Evolutionary conservation across 2,888 invertebrate genomes (phyloP).

Genomic region (Eupithecia tripunctaria): DNA sequence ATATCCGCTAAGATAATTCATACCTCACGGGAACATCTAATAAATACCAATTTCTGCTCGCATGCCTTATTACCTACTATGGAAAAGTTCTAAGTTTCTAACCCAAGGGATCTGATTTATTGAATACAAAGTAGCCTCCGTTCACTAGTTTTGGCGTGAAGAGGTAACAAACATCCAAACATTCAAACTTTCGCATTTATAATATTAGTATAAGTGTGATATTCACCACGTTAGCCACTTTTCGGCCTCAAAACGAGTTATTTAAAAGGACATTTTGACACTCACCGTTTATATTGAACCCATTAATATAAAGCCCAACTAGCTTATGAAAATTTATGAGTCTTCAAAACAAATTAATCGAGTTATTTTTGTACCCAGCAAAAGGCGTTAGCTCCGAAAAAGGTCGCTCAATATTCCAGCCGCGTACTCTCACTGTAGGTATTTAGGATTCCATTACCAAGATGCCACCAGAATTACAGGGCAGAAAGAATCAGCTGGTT

Average conservation of each 20-base stretch:
- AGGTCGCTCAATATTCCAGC: conserved; percentile 51
- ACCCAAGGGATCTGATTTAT: too few relatives aligned
- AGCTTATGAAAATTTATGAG: conserved; percentile 11
- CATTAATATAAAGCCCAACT: neutral
- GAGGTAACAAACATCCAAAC: too few relatives aligned
- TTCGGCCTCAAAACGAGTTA: neutral
- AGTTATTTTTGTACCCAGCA: conserved; percentile 39
- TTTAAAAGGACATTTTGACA: neutral
- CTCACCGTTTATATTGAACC: neutral
- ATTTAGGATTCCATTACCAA: conserved; percentile 66
- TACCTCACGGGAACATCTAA: too few relatives aligned
- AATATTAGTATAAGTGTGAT: too few relatives aligned
- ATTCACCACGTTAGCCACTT: neutral
- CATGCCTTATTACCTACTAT: too few relatives aligned
- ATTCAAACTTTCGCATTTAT: too few relatives aligned
- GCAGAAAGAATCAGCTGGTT: conserved; percentile 15
- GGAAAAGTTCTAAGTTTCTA: too few relatives aligned
- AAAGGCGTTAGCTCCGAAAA: conserved; percentile 32
- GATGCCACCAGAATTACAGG: conserved; percentile 38
- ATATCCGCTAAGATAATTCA: too few relatives aligned
- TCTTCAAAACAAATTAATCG: conserved; percentile 33
- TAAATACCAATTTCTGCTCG: too few relatives aligned
- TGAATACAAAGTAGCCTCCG: too few relatives aligned
- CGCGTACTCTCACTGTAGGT: conserved; percentile 47
- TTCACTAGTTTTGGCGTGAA: too few relatives aligned